Percentiles rank a stretch among this genome's conserved stretches.
Evolutionary conservation across 2,113 vertebrate species (phyloP).

Genomic region (Tachycineta bicolor): DNA sequence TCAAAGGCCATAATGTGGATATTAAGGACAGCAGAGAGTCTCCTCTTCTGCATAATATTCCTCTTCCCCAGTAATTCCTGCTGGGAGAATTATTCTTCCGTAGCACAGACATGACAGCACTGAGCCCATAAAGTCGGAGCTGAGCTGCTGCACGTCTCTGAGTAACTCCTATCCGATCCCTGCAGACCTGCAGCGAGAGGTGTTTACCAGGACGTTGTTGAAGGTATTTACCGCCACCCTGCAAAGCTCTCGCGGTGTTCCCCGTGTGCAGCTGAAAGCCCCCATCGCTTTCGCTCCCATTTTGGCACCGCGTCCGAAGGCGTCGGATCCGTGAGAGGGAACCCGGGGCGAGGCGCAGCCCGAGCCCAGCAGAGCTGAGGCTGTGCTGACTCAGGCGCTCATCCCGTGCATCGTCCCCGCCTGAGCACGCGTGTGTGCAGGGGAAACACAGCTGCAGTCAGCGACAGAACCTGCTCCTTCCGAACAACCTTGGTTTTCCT

Average conservation of each 20-base stretch:
- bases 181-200: background rate
- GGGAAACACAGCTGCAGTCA: background rate
- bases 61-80: conserved; percentile 24
- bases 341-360: background rate
- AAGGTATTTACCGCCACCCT: too few species aligned
- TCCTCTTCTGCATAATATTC: conserved; percentile 47
- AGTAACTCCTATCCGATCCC: background rate
- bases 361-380: background rate
- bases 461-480: background rate
- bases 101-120: background rate
- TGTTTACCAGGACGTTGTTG: background rate
- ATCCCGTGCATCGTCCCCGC: accelerated
- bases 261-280: background rate
- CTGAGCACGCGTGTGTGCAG: accelerated
- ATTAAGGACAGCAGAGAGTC: conserved; percentile 23
- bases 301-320: background rate
- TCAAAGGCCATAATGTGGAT: background rate
- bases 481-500: background rate
- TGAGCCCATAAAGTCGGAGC: background rate
- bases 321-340: background rate
- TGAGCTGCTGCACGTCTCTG: background rate
- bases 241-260: background rate
- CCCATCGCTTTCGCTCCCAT: background rate
- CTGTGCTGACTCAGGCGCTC: background rate
- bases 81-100: conserved; percentile 24